A percentile compares a stretch with the other conserved stretches of the same genome.
Conservation (phyloP, 2,888 invertebrate species). For the Athalia circularis region DNA sequence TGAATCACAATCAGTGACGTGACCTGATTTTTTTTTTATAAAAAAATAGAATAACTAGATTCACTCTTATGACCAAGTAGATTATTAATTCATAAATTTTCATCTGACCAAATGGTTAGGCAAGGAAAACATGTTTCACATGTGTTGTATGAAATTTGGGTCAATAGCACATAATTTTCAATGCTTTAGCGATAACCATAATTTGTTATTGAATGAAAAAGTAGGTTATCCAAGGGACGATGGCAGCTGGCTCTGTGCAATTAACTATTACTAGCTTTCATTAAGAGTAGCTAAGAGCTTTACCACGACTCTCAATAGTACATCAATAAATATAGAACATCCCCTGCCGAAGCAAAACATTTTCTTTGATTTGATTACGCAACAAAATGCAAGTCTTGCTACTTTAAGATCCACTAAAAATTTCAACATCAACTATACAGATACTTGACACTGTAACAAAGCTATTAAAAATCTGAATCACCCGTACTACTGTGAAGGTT, state of each 20-base stretch:
- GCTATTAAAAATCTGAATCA: neutral
- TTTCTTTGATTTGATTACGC: slow-evolving; percentile 19
- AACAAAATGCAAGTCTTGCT: neutral
- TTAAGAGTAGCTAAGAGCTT: neutral
- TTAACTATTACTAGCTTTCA: neutral
- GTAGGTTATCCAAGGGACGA: slow-evolving; percentile 14
- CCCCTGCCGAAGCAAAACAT: neutral
- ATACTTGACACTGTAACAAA: slow-evolving; percentile 6
- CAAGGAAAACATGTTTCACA: slow-evolving; percentile 16
- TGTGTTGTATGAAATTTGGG: slow-evolving; percentile 3
- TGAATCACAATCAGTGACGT: slow-evolving; percentile 8
- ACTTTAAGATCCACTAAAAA: neutral
- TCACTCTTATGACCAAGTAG: too few species aligned
- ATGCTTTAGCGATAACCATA: neutral
- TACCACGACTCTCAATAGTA: neutral
- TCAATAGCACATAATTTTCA: slow-evolving; percentile 3
- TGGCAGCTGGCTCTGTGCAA: neutral
- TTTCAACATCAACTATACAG: slow-evolving; percentile 9
- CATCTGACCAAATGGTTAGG: neutral
- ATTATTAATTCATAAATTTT: neutral
- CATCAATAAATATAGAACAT: neutral
- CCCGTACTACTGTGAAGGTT: neutral
- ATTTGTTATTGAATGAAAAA: slow-evolving; percentile 22
- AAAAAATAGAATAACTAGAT: too few species aligned
- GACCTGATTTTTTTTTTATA: neutral